Base-by-base conservation (phyloP, 2,888 invertebrate species). In the Nasonovia ribisnigri region DNA sequence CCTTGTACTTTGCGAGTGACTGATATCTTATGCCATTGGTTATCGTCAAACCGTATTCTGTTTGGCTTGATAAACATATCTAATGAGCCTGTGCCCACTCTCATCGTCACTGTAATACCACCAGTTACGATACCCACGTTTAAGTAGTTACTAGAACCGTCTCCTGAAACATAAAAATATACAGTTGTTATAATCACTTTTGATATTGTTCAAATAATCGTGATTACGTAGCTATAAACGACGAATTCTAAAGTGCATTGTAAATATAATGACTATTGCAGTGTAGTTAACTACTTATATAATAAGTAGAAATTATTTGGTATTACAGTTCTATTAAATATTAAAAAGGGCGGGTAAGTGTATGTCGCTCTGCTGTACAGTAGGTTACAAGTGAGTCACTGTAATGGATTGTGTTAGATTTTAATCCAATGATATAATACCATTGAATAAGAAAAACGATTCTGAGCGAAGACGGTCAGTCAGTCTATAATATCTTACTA, bases 21-120 rank as follows among this genome's bases (percentile, higher is more conserved):
- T 93, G 98, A 97, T 93, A 99, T 97, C 96, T 98, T 98, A 96
- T 99, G 99, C 99, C 99, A 99, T 96, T 98, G 98, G 96, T 99
- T 98, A 96, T 99, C 99, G 95, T 99, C 99, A 96, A 99, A 99
- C 91, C 98, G 97, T 54, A 98, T 97, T 96, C 97, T 97, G 90
- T 98, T 97, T 0, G 98, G 98, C 95, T 97, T 98, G 95, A 98
- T 98, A 95, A 97, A 98, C 97, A 98, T 97, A 96, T 98, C 98
- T 95, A 98, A 97, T 95, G 98, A 98, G 20, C 98, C 98, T 95
- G 98, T 98, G 5, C 99, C 98, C 48, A 99, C 96, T 3, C 98
- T 98, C 97, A 99, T 98, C 87, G 98, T 98, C 91, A 99, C 96
- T 60, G 98, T 97, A 20, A 98, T 97, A 6, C 98, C 98, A 0